Conservation (phyloP, 2,797 vertebrate genomes). For the Sebastes paucispinis region DNA sequence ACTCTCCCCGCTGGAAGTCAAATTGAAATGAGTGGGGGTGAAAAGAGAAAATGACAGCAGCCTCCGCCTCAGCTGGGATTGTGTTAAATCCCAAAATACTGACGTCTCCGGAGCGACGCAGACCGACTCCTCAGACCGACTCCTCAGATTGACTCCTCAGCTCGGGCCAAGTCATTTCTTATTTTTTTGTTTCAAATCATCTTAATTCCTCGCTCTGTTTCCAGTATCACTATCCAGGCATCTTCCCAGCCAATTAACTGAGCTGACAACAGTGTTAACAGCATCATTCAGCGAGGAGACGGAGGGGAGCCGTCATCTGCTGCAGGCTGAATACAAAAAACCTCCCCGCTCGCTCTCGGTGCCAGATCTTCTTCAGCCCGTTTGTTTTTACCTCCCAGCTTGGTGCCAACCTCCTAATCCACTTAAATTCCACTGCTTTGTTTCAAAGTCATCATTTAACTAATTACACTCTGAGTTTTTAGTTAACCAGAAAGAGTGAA, state of each 20-base stretch:
- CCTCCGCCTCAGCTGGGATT: neutral
- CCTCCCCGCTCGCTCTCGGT: neutral
- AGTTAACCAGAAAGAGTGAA: slow-evolving; percentile 15
- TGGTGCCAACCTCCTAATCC: neutral
- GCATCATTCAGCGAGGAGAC: slow-evolving; percentile 10
- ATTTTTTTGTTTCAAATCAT: neutral
- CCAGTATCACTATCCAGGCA: neutral
- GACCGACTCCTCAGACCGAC: too few relatives aligned
- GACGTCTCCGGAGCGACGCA: neutral
- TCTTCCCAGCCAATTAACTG: slow-evolving; percentile 21
- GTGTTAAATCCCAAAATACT: neutral
- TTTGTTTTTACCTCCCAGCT: neutral
- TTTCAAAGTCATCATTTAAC: slow-evolving; percentile 28
- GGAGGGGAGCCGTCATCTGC: neutral
- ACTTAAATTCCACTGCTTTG: slow-evolving; percentile 13
- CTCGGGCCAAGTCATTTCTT: too few relatives aligned
- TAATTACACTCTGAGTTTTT: slow-evolving; percentile 23
- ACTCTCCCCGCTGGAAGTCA: neutral
- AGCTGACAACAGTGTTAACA: slow-evolving; percentile 21
- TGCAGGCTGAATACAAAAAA: neutral
- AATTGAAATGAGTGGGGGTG: slow-evolving; percentile 2
- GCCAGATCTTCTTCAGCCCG: neutral
- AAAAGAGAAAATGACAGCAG: neutral
- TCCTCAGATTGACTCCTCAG: too few relatives aligned
- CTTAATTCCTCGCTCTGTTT: neutral